A percentile compares a stretch with the other conserved stretches of the same genome.
These are phyloP conservation scores for Champsocephalus esox DNA, from an alignment of 2,797 vertebrate species.

Conservation along the genomic window DNA sequence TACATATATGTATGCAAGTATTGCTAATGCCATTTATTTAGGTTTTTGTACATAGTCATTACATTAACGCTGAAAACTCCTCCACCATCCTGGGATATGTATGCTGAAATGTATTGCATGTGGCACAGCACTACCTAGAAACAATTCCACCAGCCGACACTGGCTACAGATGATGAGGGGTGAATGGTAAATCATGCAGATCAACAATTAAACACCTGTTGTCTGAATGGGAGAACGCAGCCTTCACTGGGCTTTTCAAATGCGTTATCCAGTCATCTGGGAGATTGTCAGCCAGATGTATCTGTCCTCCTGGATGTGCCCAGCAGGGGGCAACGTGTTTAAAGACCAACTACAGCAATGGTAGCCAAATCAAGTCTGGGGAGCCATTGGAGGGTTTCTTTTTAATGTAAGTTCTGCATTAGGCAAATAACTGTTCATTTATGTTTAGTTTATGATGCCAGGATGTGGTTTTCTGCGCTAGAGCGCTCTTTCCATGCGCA, in stretches of 20 bases:
- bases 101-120: too few relatives aligned
- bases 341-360: neutral
- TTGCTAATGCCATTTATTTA: too few relatives aligned
- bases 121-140: too few relatives aligned
- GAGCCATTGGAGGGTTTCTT: neutral
- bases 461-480: neutral
- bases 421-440: neutral
- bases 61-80: too few relatives aligned
- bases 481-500: neutral
- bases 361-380: too few relatives aligned
- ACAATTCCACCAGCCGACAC: too few relatives aligned
- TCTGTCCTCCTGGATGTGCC: conserved; percentile 20
- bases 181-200: conserved; percentile 19
- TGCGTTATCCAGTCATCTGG: neutral
- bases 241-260: conserved; percentile 6
- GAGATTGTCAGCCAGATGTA: neutral
- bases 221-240: conserved; percentile 23
- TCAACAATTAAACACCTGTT: conserved; percentile 60
- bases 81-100: too few relatives aligned
- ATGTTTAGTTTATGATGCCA: neutral
- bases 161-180: neutral
- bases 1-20: too few relatives aligned
- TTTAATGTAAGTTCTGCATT: neutral
- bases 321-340: conserved; percentile 59
- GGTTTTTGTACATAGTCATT: too few relatives aligned